These are phyloP conservation scores for Diarsia brunnea DNA, from an alignment of 2,888 invertebrate genomes.

Conservation along the genomic window DNA sequence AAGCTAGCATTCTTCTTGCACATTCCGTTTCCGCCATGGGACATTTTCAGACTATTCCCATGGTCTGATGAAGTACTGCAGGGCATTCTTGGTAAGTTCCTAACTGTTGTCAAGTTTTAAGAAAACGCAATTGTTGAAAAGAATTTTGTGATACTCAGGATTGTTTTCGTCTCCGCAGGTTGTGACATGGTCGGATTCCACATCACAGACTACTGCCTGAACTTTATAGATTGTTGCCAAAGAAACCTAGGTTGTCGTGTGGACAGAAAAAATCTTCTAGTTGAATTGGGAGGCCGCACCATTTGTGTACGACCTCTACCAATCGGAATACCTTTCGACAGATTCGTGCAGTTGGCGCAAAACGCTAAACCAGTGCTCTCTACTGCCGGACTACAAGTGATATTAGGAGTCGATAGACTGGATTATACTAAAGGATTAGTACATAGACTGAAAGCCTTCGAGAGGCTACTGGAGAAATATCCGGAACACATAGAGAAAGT, in stretches of 20 bases:
- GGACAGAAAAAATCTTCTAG: constrained; percentile 95
- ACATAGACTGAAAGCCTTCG: constrained; percentile 95
- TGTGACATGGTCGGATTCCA: constrained; percentile 98
- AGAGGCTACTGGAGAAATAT: constrained; percentile 94
- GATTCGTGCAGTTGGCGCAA: constrained; percentile 95
- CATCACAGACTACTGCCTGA: constrained; percentile 97
- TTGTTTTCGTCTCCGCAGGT: constrained; percentile 84
- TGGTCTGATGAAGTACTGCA: constrained; percentile 98
- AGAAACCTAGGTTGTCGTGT: constrained; percentile 96
- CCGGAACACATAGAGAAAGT: constrained; percentile 97
- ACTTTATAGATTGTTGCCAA: constrained; percentile 98
- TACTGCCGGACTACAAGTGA: constrained; percentile 93
- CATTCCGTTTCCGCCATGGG: constrained; percentile 98
- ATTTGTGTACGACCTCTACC: constrained; percentile 96
- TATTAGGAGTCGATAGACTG: constrained; percentile 96
- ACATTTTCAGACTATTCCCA: constrained; percentile 96
- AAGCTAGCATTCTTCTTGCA: constrained; percentile 98
- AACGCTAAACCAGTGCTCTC: constrained; percentile 92
- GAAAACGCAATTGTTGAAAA: not conserved
- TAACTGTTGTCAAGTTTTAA: not conserved
- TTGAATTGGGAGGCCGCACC: constrained; percentile 96
- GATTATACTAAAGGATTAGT: constrained; percentile 98
- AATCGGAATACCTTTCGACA: constrained; percentile 96
- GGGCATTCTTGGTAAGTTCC: constrained; percentile 94
- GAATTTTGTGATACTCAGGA: not conserved